These are phyloP conservation scores for Sesia apiformis DNA, from an alignment of 2,888 invertebrate species.

Conservation along the genomic window DNA sequence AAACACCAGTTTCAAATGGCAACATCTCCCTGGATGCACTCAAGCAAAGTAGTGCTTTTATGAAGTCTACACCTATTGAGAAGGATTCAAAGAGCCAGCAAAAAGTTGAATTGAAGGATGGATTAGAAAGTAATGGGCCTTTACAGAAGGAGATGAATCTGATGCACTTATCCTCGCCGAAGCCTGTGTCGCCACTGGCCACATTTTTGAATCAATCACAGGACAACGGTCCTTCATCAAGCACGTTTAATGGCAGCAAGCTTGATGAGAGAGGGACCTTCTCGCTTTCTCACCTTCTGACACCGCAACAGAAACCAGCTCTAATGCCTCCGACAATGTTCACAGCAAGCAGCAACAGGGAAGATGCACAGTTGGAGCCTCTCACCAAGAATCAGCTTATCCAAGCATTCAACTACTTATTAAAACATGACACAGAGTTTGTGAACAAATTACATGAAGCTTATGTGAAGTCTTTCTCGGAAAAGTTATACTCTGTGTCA, in stretches of 20 bases:
- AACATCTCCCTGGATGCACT: constrained; percentile 40
- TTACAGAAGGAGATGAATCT: constrained; percentile 70
- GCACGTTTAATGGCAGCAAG: constrained; percentile 46
- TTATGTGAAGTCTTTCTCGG: constrained; percentile 89
- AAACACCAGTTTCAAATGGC: constrained; percentile 50
- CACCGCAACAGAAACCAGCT: constrained; percentile 78
- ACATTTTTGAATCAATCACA: constrained; percentile 69
- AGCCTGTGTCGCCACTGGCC: constrained; percentile 71
- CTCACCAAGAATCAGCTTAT: constrained; percentile 91
- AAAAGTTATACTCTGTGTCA: constrained; percentile 70
- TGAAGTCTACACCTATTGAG: constrained; percentile 61
- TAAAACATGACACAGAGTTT: constrained; percentile 91
- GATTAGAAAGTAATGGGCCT: constrained; percentile 48
- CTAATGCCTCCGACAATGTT: constrained; percentile 93
- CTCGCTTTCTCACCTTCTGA: constrained; percentile 41
- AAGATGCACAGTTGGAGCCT: constrained; percentile 75
- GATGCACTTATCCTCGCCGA: constrained; percentile 71
- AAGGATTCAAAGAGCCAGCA: constrained; percentile 18
- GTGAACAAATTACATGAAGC: constrained; percentile 93
- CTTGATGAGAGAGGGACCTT: constrained; percentile 44
- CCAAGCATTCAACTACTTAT: constrained; percentile 90
- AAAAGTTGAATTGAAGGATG: constrained; percentile 49
- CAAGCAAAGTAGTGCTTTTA: constrained; percentile 44
- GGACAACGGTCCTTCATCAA: constrained; percentile 47
- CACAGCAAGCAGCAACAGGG: constrained; percentile 73